These are phyloP conservation scores for Odontophorus gujanensis DNA, from an alignment of 2,113 vertebrate genomes.

Conservation along the genomic window DNA sequence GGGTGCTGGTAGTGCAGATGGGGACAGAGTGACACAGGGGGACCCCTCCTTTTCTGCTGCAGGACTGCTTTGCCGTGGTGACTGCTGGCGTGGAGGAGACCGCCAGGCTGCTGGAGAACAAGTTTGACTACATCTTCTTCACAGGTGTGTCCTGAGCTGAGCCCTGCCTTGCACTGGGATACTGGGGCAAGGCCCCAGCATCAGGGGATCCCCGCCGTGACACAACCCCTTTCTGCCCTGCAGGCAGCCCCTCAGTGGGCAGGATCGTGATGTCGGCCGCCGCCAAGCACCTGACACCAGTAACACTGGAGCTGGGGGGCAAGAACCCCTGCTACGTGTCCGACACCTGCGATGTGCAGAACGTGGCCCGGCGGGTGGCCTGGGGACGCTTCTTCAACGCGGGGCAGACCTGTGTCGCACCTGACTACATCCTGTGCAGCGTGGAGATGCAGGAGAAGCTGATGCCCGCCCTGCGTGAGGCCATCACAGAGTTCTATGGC, in stretches of 20 bases:
- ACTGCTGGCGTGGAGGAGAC: slow-evolving; percentile 74
- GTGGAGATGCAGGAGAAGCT: slow-evolving; percentile 77
- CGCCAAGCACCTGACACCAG: slow-evolving; percentile 82
- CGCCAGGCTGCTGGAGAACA: slow-evolving; percentile 82
- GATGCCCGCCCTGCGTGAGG: slow-evolving; percentile 73
- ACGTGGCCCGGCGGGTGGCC: slow-evolving; percentile 80
- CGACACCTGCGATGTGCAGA: slow-evolving; percentile 64
- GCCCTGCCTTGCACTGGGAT: too few species aligned
- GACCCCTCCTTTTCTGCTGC: background rate
- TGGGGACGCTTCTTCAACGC: slow-evolving; percentile 89
- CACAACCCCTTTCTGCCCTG: fast-evolving
- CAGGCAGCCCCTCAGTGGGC: slow-evolving; percentile 64
- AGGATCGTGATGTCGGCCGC: slow-evolving; percentile 82
- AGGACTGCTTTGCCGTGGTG: slow-evolving; percentile 88
- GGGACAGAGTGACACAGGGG: background rate
- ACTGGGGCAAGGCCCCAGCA: background rate
- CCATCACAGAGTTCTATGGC: slow-evolving; percentile 81
- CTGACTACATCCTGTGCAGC: slow-evolving; percentile 90
- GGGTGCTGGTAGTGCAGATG: fast-evolving
- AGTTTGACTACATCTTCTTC: slow-evolving; percentile 90
- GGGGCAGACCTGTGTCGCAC: slow-evolving; percentile 89
- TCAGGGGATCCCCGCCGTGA: fast-evolving
- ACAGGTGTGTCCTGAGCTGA: slow-evolving; percentile 71
- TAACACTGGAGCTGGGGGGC: slow-evolving; percentile 92
- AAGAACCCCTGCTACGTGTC: slow-evolving; percentile 91